Evolutionary conservation across 1,140 invertebrate species (phyloP), one percentile per base, ranked within the genome.

Genomic region (Thaumatotibia leucotreta): DNA sequence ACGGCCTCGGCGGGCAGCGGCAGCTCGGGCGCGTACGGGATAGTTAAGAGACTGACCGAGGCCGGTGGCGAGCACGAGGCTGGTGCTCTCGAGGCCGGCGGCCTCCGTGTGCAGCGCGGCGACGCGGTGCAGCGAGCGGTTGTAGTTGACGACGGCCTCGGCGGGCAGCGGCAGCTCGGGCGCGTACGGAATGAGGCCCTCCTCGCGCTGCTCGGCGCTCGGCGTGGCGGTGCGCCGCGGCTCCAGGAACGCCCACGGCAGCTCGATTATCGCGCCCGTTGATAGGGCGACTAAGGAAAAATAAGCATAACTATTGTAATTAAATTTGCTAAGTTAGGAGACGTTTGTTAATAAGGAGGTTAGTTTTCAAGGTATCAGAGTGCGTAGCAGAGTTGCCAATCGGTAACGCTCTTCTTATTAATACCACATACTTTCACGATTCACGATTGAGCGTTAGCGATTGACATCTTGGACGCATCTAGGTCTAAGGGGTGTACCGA

Each of bases 61-160:
- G 69, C 99, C 99, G 85, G 98, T 96, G 63, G 96, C 96, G 79
- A 99, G 95, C 69, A 99, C 96, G 70, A 99, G 93, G 85, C 96
- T 97, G 62, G 98, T 99, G 80, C 98, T 99, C 92, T 99, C 99
- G 54, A 99, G 92, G 45, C 97, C 97, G 74, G 98, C 96, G 20
- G 98, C 97, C 68, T 96, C 95, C 17, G 98, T 98, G 78, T 96
- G 93, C 74, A 99, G 96, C 33, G 94, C 95, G 39, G 92, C 86
- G 63, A 99, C 93, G 67, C 95, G 92, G 58, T 92, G 92, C 65
- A 99, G 91, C 71, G 95, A 97, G 87, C 97, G 96, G 92, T 99
- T 99, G 86, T 99, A 99, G 91, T 99, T 99, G 69, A 99, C 95
- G 69, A 97, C 95, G 63, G 95, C 95, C 83, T 99, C 98, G 54